These are phyloP conservation scores for Halocaridina rubra DNA, from an alignment of 2,888 invertebrate species.

Conservation along the genomic window DNA sequence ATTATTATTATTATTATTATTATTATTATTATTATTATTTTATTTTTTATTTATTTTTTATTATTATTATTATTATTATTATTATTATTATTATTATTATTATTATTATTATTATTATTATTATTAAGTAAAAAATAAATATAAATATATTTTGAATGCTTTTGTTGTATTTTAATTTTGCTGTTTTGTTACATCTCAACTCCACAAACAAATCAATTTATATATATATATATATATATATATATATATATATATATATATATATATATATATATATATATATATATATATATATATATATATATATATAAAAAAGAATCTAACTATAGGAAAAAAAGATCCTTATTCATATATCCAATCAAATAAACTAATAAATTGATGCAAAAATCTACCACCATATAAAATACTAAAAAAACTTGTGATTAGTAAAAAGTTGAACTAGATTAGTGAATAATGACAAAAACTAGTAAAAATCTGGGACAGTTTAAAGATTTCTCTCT, in stretches of 20 bases:
- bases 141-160: too few species aligned
- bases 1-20: too few species aligned
- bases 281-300: background rate
- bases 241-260: slow-evolving; percentile 5
- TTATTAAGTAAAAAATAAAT: too few species aligned
- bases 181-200: background rate
- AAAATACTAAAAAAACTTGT: background rate
- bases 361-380: background rate
- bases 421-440: too few species aligned
- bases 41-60: background rate
- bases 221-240: slow-evolving; percentile 4
- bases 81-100: too few species aligned
- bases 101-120: too few species aligned
- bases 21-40: too few species aligned
- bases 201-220: background rate
- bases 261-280: slow-evolving; percentile 1
- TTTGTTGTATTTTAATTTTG: too few species aligned
- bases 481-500: too few species aligned
- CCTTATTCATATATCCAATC: background rate
- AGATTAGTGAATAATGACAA: too few species aligned
- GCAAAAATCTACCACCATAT: background rate
- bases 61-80: too few species aligned
- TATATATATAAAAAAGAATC: background rate
- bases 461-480: too few species aligned
- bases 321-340: background rate